phyloP scores from a whole-genome alignment of 2,797 vertebrate genomes.

The Ctenochaetus hawaiiensis region DNA sequence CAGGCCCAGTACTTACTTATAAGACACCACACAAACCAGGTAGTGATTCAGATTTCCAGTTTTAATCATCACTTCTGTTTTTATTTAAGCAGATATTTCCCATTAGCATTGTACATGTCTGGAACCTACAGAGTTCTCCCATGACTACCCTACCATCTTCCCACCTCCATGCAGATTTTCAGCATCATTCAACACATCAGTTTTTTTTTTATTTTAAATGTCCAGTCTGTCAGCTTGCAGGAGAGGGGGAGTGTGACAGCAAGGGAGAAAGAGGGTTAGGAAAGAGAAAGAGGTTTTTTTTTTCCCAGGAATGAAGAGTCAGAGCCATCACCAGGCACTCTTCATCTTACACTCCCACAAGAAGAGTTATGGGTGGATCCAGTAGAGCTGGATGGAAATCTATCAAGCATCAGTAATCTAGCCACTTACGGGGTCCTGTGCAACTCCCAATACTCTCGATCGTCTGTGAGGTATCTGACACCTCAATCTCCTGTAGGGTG shows the following conservation, averaged over 20 bases:
- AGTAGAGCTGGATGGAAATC: slow-evolving; percentile 54
- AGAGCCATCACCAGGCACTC: slow-evolving; percentile 74
- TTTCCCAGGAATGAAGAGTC: slow-evolving; percentile 57
- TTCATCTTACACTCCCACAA: slow-evolving; percentile 56
- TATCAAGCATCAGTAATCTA: slow-evolving; percentile 38
- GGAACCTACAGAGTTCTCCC: slow-evolving; percentile 85
- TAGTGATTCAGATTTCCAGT: slow-evolving; percentile 78
- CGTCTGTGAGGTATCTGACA: slow-evolving; percentile 70
- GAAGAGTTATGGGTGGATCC: slow-evolving; percentile 64
- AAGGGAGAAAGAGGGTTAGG: background rate
- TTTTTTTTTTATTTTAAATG: slow-evolving; percentile 35
- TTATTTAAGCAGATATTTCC: slow-evolving; percentile 89
- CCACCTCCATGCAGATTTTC: slow-evolving; percentile 73
- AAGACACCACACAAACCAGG: slow-evolving; percentile 55
- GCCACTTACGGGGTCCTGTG: slow-evolving; percentile 66
- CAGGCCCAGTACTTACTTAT: background rate
- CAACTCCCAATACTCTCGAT: slow-evolving; percentile 63
- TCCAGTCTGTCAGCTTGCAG: slow-evolving; percentile 78
- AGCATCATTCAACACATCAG: slow-evolving; percentile 71
- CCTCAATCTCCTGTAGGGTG: slow-evolving; percentile 69
- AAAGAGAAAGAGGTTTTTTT: slow-evolving; percentile 20
- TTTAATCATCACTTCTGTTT: slow-evolving; percentile 88
- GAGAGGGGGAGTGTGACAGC: slow-evolving; percentile 50
- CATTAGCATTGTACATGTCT: slow-evolving; percentile 86
- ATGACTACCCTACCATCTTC: slow-evolving; percentile 61